phyloP scores from a whole-genome alignment of 2,113 vertebrate genomes.

The Ceyx melanurus region DNA sequence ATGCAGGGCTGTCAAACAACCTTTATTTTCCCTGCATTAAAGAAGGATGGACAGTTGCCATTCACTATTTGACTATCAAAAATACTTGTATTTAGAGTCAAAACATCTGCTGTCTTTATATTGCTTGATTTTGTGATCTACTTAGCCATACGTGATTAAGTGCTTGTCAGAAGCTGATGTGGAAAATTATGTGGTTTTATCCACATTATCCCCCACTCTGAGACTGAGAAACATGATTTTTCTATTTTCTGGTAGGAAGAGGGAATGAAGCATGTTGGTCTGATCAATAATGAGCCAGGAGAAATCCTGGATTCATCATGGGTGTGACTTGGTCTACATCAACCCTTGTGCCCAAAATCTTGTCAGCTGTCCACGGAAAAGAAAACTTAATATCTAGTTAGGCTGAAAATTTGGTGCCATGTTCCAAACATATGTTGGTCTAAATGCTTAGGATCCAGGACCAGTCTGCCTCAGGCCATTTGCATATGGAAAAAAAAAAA shows the following conservation, averaged over 20 bases:
- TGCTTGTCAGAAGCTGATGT: neutral
- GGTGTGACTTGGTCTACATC: neutral
- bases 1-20: neutral
- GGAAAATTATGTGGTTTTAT: neutral
- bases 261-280: neutral
- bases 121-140: neutral
- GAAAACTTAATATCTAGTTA: neutral
- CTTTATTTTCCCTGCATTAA: neutral
- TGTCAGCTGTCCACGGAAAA: neutral
- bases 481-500: neutral
- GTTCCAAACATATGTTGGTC: neutral
- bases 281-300: neutral
- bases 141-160: neutral
- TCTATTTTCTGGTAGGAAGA: neutral
- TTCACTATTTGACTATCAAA: constrained; percentile 7
- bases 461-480: neutral
- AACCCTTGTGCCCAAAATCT: neutral
- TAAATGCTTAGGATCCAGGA: neutral
- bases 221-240: neutral
- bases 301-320: neutral
- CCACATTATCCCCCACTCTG: neutral
- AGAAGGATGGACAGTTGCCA: constrained; percentile 8
- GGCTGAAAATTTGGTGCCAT: neutral
- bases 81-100: neutral
- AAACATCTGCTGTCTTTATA: neutral